A percentile compares a stretch with the other conserved stretches of the same genome.
Conservation (phyloP, 1,140 invertebrate species). For the Listronotus bonariensis region DNA sequence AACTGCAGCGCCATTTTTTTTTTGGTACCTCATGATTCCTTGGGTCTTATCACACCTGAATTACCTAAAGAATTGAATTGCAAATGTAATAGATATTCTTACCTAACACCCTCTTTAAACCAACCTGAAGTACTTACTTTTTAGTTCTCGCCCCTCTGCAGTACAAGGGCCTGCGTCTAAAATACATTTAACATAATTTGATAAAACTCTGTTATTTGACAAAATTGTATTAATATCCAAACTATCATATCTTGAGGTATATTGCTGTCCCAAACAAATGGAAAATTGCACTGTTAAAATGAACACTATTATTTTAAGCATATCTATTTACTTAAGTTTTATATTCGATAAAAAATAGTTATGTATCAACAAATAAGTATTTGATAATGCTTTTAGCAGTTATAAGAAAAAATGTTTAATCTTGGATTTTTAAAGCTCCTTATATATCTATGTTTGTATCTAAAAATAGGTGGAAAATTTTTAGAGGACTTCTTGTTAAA, state of each 20-base stretch:
- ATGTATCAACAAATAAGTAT: too few relatives aligned
- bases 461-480: slow-evolving; percentile 12
- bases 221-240: slow-evolving; percentile 68
- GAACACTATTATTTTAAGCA: neutral
- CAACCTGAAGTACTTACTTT: slow-evolving; percentile 65
- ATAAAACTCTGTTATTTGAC: slow-evolving; percentile 65
- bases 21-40: too few relatives aligned
- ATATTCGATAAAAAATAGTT: neutral
- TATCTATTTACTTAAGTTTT: neutral
- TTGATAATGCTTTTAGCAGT: slow-evolving; percentile 1
- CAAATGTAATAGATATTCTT: too few relatives aligned
- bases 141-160: slow-evolving; percentile 70
- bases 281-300: neutral
- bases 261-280: slow-evolving; percentile 42
- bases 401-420: neutral
- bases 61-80: too few relatives aligned
- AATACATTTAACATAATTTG: slow-evolving; percentile 69
- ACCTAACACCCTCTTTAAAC: too few relatives aligned
- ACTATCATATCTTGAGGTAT: slow-evolving; percentile 66
- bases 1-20: too few relatives aligned
- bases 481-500: slow-evolving; percentile 15
- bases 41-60: too few relatives aligned
- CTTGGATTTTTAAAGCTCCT: neutral
- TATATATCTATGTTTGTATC: slow-evolving; percentile 6
- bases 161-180: slow-evolving; percentile 71